phyloP scores from a whole-genome alignment of 2,888 invertebrate genomes.

The Cryptophagus acutangulus region DNA sequence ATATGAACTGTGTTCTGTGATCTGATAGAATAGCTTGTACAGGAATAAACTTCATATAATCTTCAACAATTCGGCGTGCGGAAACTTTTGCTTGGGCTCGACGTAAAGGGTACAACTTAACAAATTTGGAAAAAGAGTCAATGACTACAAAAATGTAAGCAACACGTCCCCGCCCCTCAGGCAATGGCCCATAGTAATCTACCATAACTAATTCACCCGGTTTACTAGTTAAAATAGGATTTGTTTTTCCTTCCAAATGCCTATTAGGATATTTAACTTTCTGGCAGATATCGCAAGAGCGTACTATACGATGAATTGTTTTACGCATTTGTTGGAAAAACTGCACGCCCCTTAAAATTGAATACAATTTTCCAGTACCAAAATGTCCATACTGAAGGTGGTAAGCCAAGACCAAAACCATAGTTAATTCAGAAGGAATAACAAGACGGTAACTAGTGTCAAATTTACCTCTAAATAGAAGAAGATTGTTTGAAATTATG shows the following conservation, averaged over 20 bases:
- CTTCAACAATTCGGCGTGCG: constrained; percentile 10
- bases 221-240: constrained; percentile 9
- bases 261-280: constrained; percentile 14
- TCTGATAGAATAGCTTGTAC: constrained; percentile 13
- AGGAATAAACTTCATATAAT: constrained; percentile 12
- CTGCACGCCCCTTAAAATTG: constrained; percentile 4
- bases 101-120: constrained; percentile 20
- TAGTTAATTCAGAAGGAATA: neutral
- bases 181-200: constrained; percentile 25
- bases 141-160: constrained; percentile 25
- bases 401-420: neutral
- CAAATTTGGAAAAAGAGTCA: constrained; percentile 26
- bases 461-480: neutral
- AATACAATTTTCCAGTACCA: constrained; percentile 12
- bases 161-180: constrained; percentile 13
- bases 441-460: neutral
- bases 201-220: constrained; percentile 20
- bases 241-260: neutral
- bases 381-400: constrained; percentile 18
- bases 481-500: neutral
- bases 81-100: constrained; percentile 16
- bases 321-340: constrained; percentile 10
- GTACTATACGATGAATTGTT: constrained; percentile 8
- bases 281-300: constrained; percentile 21
- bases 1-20: constrained; percentile 27